Evolutionary conservation across 2,113 vertebrate genomes (phyloP).

Genomic region (Hippopotamus amphibius): DNA sequence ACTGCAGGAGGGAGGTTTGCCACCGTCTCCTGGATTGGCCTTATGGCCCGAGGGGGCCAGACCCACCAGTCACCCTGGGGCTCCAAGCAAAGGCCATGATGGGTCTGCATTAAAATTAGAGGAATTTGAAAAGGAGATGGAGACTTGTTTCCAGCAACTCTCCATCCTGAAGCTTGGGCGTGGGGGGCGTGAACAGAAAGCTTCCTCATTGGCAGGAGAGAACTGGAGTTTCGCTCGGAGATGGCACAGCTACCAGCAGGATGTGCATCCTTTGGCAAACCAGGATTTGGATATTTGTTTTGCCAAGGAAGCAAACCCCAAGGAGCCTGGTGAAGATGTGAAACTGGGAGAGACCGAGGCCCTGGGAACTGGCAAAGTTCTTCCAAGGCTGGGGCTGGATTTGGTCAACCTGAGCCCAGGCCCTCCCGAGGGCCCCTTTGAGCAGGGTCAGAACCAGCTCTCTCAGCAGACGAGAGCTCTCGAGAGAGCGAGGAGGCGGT

Average conservation of each 20-base stretch:
- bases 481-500: not conserved
- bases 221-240: constrained; percentile 26
- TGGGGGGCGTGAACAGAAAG: not conserved
- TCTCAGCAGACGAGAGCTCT: fast-evolving
- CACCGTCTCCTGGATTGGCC: fast-evolving
- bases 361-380: not conserved
- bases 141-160: constrained; percentile 84
- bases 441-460: not conserved
- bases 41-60: not conserved
- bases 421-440: not conserved
- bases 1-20: constrained; percentile 33
- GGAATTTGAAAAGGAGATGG: constrained; percentile 81
- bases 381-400: not conserved
- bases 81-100: constrained; percentile 64
- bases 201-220: not conserved
- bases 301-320: not conserved
- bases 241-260: constrained; percentile 18
- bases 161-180: constrained; percentile 79
- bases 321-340: fast-evolving
- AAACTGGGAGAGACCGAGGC: not conserved
- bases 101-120: constrained; percentile 68
- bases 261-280: fast-evolving
- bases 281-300: not conserved
- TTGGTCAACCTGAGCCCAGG: fast-evolving
- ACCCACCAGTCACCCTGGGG: not conserved